phyloP scores from a whole-genome alignment of 2,113 vertebrate genomes.

The Chaetops frenatus region DNA sequence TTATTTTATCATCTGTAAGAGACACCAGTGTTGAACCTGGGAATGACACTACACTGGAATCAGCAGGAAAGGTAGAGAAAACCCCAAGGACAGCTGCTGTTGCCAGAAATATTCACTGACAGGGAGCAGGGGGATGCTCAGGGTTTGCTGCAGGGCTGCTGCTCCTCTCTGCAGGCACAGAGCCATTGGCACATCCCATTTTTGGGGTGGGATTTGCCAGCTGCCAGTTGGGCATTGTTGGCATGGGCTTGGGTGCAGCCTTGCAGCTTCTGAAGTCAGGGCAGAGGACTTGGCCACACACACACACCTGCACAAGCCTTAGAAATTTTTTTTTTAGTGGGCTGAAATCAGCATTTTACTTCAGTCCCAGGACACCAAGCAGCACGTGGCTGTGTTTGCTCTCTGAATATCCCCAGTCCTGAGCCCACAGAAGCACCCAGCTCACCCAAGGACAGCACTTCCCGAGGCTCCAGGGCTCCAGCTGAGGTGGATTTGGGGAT shows the following conservation, averaged over 20 bases:
- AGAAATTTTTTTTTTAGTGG: not conserved
- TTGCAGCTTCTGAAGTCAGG: not conserved
- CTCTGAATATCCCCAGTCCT: rapidly evolving
- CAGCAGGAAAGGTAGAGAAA: not conserved
- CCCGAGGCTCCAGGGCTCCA: not conserved
- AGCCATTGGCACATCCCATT: rapidly evolving
- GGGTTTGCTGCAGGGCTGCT: rapidly evolving
- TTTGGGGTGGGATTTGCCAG: not conserved
- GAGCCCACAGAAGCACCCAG: not conserved
- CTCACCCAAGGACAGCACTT: not conserved
- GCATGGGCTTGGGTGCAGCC: not conserved
- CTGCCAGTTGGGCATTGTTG: not conserved
- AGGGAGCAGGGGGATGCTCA: not conserved
- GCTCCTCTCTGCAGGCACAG: not conserved
- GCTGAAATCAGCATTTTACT: not conserved
- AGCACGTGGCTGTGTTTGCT: rapidly evolving
- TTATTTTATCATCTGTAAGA: not conserved
- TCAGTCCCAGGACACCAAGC: not conserved
- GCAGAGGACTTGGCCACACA: not conserved
- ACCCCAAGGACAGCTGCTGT: not conserved
- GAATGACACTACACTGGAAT: not conserved
- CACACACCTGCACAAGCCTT: too few relatives aligned
- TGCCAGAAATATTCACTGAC: rapidly evolving
- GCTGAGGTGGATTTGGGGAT: rapidly evolving
- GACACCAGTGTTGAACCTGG: not conserved